Evolutionary conservation across 2,113 vertebrate genomes (phyloP).

Genomic region (Tupaia chinensis): DNA sequence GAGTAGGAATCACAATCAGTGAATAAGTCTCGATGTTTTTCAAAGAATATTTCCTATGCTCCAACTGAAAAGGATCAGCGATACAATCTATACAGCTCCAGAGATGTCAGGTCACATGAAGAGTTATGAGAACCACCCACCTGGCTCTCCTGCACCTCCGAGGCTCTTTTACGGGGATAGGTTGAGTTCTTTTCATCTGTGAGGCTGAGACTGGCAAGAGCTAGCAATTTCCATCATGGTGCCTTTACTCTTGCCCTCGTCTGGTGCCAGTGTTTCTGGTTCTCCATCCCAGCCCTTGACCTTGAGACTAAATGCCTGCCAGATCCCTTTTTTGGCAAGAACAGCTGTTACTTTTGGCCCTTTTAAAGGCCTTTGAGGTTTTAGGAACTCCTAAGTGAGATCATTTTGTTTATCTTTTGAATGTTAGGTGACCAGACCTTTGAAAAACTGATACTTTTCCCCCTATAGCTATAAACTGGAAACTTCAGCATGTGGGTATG

Average conservation of each 20-base stretch:
- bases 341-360: slow-evolving; percentile 84
- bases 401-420: slow-evolving; percentile 81
- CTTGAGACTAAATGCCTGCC: slow-evolving; percentile 83
- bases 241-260: slow-evolving; percentile 68
- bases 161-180: neutral
- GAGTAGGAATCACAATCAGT: neutral
- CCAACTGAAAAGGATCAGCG: neutral
- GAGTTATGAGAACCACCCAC: neutral
- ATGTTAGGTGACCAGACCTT: slow-evolving; percentile 72
- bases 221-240: neutral
- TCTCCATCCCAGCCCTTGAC: slow-evolving; percentile 79
- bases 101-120: neutral
- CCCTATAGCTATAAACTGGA: slow-evolving; percentile 64
- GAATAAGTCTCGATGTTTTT: neutral
- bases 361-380: slow-evolving; percentile 76
- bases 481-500: slow-evolving; percentile 62
- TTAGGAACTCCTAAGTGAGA: slow-evolving; percentile 81
- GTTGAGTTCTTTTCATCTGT: neutral
- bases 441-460: slow-evolving; percentile 69
- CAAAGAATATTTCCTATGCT: neutral
- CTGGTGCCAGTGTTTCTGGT: slow-evolving; percentile 78
- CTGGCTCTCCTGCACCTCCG: neutral
- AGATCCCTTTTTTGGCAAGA: slow-evolving; percentile 85
- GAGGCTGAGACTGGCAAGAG: neutral
- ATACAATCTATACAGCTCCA: neutral